Evolutionary conservation across 2,113 vertebrate genomes (phyloP).

Genomic region (Rhabdornis inornatus): DNA sequence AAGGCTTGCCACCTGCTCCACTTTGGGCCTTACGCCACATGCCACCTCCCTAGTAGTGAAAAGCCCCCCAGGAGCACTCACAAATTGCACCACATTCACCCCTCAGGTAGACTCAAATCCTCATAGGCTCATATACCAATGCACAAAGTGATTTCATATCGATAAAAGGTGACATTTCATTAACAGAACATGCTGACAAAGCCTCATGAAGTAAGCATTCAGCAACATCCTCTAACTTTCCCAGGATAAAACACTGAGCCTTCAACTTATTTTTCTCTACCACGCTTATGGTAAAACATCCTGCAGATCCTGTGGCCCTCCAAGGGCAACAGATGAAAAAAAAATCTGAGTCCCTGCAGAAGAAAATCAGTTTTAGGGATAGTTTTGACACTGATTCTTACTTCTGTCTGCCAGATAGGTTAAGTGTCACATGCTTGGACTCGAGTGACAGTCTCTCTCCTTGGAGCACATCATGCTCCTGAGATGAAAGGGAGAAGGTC

Average conservation of each 20-base stretch:
- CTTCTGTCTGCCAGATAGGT: neutral
- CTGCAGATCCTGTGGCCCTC: neutral
- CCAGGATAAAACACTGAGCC: neutral
- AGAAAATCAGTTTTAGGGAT: neutral
- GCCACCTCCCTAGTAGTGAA: neutral
- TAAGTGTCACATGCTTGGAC: neutral
- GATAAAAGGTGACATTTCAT: conserved; percentile 35
- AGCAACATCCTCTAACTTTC: conserved; percentile 1
- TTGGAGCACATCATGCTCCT: neutral
- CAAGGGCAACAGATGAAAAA: neutral
- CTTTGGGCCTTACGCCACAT: neutral
- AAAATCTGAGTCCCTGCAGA: neutral
- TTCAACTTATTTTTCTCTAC: neutral
- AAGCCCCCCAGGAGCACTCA: neutral
- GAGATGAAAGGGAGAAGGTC: neutral
- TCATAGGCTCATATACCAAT: neutral
- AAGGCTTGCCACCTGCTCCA: neutral
- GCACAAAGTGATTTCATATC: neutral
- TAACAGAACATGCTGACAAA: conserved; percentile 42
- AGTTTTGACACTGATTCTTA: neutral
- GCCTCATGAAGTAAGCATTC: neutral
- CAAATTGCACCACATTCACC: neutral
- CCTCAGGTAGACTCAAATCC: neutral
- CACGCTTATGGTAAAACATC: neutral
- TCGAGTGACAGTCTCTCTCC: neutral